Base-by-base conservation (phyloP, 2,888 invertebrate species). In the Amblyjoppa proteus region DNA sequence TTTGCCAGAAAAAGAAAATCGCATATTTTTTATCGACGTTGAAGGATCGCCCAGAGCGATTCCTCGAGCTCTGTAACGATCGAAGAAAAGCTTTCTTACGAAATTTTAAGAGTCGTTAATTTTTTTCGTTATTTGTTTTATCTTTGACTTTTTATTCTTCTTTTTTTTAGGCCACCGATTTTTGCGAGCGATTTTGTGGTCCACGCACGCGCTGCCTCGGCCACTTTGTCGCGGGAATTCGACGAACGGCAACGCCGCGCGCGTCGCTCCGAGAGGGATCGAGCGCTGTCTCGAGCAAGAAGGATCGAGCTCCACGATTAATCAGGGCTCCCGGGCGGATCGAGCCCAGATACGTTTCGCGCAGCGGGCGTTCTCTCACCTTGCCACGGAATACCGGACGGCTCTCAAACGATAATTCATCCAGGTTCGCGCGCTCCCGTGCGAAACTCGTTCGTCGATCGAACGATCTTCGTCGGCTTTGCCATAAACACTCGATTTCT, bases 311-410 rank as follows among this genome's bases (percentile, higher is more conserved):
- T 76, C 74, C 41, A 86, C 87, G 89, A 90, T 89, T 90, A 90
- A 90, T 90, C 91, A 89, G 78, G 80, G 76, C 83, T 86, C 84
- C 45, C 45, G 45, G 74, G 84, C 51, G 51, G 64, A 76, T 76
- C 66, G 66, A 53, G 88, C 84, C 90, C 87, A 88, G 89, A 88
- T 88, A 91, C 91, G 89, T 90, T 90, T 45, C 45, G 45, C 90
- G 81, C 91, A 68, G 89, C 89, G 73, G 89, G 90, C 87, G 88
- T 90, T 85, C 89, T 87, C 56, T 81, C 88, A 85, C 81, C 83
- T 87, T 84, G 69, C 84, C 84, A 87, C 28, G 66, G 45, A 74
- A 58, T 56, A n/a, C 61, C 61, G 56, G 38, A 76, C 38, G 51
- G 45, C 51, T 34, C 51, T 45, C 13, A 53, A 34, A 76, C 28